Evolutionary conservation across 2,888 invertebrate genomes (phyloP).

Genomic region (Eudasyphora cyanicolor): DNA sequence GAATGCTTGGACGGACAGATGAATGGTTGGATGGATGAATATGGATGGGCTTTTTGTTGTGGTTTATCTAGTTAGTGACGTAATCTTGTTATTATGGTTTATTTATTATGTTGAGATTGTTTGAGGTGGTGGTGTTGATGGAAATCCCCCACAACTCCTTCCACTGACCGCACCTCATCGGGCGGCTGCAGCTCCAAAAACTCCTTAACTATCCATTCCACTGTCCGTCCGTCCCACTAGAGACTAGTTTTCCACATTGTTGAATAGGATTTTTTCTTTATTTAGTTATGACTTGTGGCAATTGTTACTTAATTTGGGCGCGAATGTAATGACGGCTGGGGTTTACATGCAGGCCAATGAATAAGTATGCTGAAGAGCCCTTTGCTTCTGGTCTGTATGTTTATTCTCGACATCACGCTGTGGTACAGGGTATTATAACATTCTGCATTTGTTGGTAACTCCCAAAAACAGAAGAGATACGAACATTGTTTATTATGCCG

Average conservation of each 20-base stretch:
- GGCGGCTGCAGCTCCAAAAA: background rate
- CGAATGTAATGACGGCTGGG: background rate
- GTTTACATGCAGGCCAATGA: too few species aligned
- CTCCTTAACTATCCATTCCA: background rate
- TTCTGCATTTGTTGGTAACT: too few species aligned
- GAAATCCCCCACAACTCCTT: background rate
- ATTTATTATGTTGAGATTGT: background rate
- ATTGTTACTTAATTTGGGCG: background rate
- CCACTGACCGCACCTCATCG: background rate
- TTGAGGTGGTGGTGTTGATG: background rate
- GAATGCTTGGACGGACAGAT: too few species aligned
- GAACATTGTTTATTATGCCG: too few species aligned
- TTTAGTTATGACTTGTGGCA: background rate
- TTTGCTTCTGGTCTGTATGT: too few species aligned
- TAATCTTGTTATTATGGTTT: constrained; percentile 23
- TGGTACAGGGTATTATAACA: too few species aligned
- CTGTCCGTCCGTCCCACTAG: background rate
- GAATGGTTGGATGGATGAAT: too few species aligned
- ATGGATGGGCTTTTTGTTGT: constrained; percentile 29
- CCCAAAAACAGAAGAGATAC: too few species aligned
- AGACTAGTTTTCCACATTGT: background rate
- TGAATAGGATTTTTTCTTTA: background rate
- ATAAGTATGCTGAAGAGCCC: too few species aligned
- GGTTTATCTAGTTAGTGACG: constrained; percentile 60
- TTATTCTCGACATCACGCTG: too few species aligned